Evolutionary conservation across 2,113 vertebrate species (phyloP).

Genomic region (Chascanopsetta lugubris): DNA sequence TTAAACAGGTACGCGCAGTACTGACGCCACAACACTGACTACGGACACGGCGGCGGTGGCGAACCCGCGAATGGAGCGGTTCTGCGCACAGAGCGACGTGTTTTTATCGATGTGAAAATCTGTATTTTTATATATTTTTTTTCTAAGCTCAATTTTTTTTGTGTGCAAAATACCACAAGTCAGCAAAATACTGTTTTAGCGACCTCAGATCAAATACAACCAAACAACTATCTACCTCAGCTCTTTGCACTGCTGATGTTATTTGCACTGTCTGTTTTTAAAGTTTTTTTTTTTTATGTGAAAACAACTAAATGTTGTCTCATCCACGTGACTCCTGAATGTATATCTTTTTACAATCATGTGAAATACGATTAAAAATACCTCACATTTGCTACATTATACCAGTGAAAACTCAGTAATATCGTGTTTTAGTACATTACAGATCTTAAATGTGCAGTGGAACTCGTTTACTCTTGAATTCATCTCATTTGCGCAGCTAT

Average conservation of each 20-base stretch:
- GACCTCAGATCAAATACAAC: slow-evolving; percentile 39
- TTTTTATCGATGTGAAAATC: slow-evolving; percentile 2
- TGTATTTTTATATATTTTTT: background rate
- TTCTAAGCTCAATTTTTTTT: background rate
- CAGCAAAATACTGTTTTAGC: background rate
- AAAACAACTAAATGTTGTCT: slow-evolving; percentile 37
- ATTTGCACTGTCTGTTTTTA: slow-evolving; percentile 63
- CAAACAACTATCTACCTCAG: slow-evolving; percentile 57
- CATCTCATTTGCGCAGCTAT: background rate
- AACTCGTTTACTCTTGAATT: background rate
- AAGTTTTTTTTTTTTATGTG: slow-evolving; percentile 30
- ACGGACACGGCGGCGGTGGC: background rate
- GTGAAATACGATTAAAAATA: slow-evolving; percentile 1
- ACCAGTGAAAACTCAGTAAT: background rate
- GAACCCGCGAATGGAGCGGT: background rate
- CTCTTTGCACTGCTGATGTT: slow-evolving; percentile 63
- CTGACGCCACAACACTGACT: slow-evolving; percentile 48
- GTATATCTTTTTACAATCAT: slow-evolving; percentile 32
- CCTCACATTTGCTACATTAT: background rate
- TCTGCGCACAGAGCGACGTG: background rate
- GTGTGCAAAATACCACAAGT: slow-evolving; percentile 5
- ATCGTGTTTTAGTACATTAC: background rate
- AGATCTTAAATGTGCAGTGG: background rate
- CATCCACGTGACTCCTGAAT: slow-evolving; percentile 48
- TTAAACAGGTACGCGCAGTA: slow-evolving; percentile 74